phyloP scores from a whole-genome alignment of 2,888 invertebrate species.

The Leucozona laternaria region DNA sequence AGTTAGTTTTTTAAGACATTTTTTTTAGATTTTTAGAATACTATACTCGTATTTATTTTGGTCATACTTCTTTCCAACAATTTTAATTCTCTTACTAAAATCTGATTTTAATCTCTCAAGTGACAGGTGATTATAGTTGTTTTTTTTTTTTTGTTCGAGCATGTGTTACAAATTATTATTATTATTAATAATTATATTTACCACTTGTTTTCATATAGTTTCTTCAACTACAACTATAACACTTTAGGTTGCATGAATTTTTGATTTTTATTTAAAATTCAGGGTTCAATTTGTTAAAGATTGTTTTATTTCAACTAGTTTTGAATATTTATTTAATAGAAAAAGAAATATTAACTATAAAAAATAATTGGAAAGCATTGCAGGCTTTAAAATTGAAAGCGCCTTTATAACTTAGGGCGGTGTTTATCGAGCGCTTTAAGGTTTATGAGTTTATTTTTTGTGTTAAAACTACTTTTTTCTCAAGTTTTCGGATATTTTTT shows the following conservation, averaged over 20 bases:
- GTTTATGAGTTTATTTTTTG: no score
- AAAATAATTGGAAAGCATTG: no score
- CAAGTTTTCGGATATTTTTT: no score
- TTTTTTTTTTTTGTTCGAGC: slow-evolving; percentile 34
- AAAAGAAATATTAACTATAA: no score
- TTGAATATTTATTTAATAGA: background rate
- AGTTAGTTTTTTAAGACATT: background rate
- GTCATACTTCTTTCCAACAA: slow-evolving; percentile 63
- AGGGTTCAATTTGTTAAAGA: background rate
- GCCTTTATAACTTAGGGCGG: no score
- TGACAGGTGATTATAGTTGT: slow-evolving; percentile 57
- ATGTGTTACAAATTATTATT: slow-evolving; percentile 21
- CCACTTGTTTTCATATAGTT: no score
- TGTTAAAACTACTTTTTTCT: no score
- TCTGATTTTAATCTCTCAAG: slow-evolving; percentile 51
- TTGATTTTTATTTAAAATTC: background rate
- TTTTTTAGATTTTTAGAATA: slow-evolving; percentile 3
- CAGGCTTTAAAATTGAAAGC: no score
- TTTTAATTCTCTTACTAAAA: slow-evolving; percentile 70
- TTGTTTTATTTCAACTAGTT: background rate
- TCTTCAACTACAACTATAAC: background rate
- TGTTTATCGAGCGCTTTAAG: no score
- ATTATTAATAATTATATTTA: background rate
- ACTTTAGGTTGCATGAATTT: slow-evolving; percentile 28
- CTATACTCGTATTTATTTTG: background rate